phyloP scores from a whole-genome alignment of 2,113 vertebrate genomes.

The Laterallus jamaicensis region DNA sequence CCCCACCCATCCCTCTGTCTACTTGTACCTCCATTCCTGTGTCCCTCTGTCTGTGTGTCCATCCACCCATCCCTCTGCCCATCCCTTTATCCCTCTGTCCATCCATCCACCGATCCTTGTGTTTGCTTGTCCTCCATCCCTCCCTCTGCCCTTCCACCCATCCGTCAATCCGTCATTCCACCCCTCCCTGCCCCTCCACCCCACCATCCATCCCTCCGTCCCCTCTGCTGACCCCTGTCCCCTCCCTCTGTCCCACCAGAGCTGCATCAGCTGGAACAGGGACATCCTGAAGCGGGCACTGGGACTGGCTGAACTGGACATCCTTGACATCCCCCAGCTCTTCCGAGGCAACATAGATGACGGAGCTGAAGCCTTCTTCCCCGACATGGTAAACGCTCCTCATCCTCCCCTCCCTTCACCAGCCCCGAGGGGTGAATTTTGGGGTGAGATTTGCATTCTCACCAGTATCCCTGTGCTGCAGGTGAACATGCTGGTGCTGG shows the following conservation, averaged over 20 bases:
- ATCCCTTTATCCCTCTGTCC: too few species aligned
- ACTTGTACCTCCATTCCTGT: too few species aligned
- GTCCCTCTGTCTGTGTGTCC: too few species aligned
- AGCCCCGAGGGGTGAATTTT: fast-evolving
- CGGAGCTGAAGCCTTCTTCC: conserved; percentile 85
- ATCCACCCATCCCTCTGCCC: too few species aligned
- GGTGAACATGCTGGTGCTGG: too few species aligned
- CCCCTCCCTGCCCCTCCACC: not conserved
- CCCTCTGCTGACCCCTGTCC: too few species aligned
- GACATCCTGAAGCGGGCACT: conserved; percentile 83
- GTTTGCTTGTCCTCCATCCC: too few species aligned
- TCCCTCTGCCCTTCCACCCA: not conserved
- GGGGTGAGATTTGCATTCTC: not conserved
- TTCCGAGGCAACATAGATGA: conserved; percentile 57
- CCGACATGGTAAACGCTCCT: conserved; percentile 78
- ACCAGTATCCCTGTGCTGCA: not conserved
- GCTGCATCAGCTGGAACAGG: conserved; percentile 88
- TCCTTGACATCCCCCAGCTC: conserved; percentile 89
- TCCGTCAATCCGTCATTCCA: too few species aligned
- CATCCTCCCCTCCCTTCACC: not conserved
- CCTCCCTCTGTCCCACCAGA: conserved; percentile 38
- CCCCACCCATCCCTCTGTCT: not conserved
- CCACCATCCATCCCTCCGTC: fast-evolving
- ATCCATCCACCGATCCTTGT: not conserved
- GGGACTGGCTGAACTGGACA: conserved; percentile 81